These are phyloP conservation scores for Priocnemis perturbator DNA, from an alignment of 2,888 invertebrate species.

Conservation along the genomic window DNA sequence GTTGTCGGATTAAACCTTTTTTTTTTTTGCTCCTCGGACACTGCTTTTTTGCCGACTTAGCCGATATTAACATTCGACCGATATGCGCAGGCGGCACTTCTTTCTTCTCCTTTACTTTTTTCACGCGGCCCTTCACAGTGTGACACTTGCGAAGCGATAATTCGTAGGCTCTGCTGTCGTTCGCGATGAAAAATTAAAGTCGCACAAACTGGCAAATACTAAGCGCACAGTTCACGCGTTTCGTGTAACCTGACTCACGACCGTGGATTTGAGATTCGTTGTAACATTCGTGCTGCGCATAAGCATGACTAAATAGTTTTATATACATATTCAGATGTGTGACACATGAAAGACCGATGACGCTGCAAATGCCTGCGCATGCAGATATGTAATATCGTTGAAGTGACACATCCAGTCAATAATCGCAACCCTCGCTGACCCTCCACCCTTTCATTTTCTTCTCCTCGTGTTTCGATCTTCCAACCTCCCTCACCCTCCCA, in stretches of 20 bases:
- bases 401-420: constrained; percentile 52
- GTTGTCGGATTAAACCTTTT: constrained; percentile 18
- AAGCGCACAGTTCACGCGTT: neutral
- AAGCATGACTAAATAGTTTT: too few species aligned
- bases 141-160: neutral
- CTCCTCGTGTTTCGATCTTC: constrained; percentile 33
- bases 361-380: constrained; percentile 33
- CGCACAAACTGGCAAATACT: neutral
- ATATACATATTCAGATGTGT: too few species aligned
- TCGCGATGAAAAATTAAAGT: neutral
- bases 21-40: constrained; percentile 11
- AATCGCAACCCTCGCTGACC: constrained; percentile 48
- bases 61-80: neutral
- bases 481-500: constrained; percentile 32
- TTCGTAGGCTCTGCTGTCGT: neutral
- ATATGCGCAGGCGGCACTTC: neutral
- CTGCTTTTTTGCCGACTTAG: too few species aligned
- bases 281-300: too few species aligned
- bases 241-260: too few species aligned
- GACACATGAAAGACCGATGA: too few species aligned
- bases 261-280: too few species aligned
- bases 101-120: neutral
- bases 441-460: constrained; percentile 31
- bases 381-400: constrained; percentile 55
- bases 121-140: neutral